Evolutionary conservation across 1,140 invertebrate species (phyloP), one percentile per base, ranked within the genome.

Genomic region (Agrypnia vestita): DNA sequence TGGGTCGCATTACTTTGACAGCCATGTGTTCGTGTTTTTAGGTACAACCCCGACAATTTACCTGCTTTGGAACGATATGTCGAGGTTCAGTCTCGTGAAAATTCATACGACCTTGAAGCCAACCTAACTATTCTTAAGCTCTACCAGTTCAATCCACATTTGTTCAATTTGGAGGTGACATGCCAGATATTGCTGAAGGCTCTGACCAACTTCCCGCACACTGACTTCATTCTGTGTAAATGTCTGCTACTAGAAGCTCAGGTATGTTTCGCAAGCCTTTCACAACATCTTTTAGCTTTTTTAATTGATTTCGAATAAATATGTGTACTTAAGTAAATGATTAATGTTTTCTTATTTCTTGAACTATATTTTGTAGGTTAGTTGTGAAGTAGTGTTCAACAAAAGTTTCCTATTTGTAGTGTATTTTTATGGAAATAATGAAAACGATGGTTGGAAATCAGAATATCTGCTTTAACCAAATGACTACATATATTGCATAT

Each of bases 201-300:
- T 1, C 89, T 99, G 10, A 98, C 97, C 11, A 99, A 99, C 90
- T 92, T 99, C 80, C 98, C 98, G 9, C 96, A 99, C 84, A 97
- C 97, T 15, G 98, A 99, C 90, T 99, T 99, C 87, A 96, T 97
- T 43, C 89, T 99, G 53, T 99, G 97, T 90, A 99, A 99, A 90
- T 98, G 97, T 89, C 91, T 99, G 43, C 91, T 99, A 72, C 94
- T 95, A 82, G 94, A 96, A 84, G 93, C 93, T 86, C 94, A 96
- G 87, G 96, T 97, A 91, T 91, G 90, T 44, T 35, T 35, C 0
- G 25, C 21, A 25, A 0, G 8, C 8, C 17, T 25, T 62, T 25
- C 6, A 62, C 17, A 51, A 51, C 3, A 51, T 51, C 0, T 12
- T 3, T 13, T 51, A 51, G 11, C 8, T 3, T 51, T 3, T 9